Base-by-base conservation (phyloP, 2,113 vertebrate genomes). In the Corythornis madagascariensis region DNA sequence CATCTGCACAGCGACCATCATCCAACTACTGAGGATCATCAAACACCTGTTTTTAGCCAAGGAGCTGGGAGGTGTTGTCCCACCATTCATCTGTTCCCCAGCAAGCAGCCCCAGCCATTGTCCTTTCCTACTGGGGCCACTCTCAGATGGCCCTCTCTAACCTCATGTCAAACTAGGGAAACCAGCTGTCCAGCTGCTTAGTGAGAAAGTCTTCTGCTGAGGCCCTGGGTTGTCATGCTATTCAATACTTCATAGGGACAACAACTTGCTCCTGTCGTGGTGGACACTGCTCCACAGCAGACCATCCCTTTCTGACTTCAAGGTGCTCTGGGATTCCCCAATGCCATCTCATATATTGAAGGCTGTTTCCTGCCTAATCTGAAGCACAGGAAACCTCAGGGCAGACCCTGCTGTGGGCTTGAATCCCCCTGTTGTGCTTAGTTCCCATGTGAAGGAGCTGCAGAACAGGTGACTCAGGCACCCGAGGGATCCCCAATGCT, bases 401-500 rank as follows among this genome's bases (percentile, higher is more conserved):
- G 11, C 31, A 89, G 65, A 35, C 11, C 25, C 7, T 91, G 33
- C 5, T 8, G 35, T 45, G 19, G 21, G 25, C n/a, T 85, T 66
- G 8, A 31, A n/a, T 71, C 5, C 11, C 28, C 20, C 3, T 2
- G 2, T 40, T 52, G 13, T 9, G 1, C 42, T 55, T 29, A 0
- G 3, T 50, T 86, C 18, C 80, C 2, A 0, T 6, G 24, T 20
- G 78, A 64, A 79, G 52, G 78, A 24, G 15, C 35, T 21, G 40
- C 1, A 1, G 60, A 50, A 17, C 0, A 1, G 13, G 55, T 53
- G 59, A 18, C 55, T 56, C 77, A 25, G 43, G 64, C 53, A 21
- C 56, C 47, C 0, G 0, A 1, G 11, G 53, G 77, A 40, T 76
- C 33, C 42, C 38, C 1, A 1, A 4, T 2, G 6, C 0, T 0